phyloP scores from a whole-genome alignment of 2,888 invertebrate species.

The Plagiodera versicolora region DNA sequence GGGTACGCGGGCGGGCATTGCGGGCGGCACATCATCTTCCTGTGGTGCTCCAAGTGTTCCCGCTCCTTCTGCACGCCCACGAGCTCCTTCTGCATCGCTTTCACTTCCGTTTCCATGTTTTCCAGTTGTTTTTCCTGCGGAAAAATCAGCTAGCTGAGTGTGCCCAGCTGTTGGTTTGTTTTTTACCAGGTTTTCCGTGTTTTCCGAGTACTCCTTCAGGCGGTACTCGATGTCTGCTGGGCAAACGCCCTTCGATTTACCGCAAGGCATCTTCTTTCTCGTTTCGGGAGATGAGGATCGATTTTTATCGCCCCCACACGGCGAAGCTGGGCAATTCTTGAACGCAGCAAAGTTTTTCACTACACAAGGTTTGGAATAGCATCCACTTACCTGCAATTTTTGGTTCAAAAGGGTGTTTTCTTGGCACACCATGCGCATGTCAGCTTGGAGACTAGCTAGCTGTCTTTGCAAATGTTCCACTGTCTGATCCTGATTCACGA shows the following conservation, averaged over 20 bases:
- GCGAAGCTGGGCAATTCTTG: background rate
- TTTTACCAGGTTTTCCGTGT: constrained; percentile 55
- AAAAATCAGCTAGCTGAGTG: no score
- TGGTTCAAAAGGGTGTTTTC: constrained; percentile 64
- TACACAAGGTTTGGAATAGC: background rate
- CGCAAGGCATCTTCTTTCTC: constrained; percentile 43
- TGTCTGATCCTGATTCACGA: constrained; percentile 65
- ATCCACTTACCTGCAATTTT: constrained; percentile 50
- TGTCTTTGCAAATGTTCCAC: constrained; percentile 65
- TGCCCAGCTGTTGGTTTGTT: no score
- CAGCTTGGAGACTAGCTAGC: constrained; percentile 64
- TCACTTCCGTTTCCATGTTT: constrained; percentile 64
- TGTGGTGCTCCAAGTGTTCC: constrained; percentile 56
- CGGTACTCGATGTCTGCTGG: constrained; percentile 55
- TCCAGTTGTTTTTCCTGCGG: constrained; percentile 63
- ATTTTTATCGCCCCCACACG: constrained; percentile 2
- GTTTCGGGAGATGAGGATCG: constrained; percentile 14
- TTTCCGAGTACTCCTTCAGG: constrained; percentile 53
- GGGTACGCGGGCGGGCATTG: constrained; percentile 37
- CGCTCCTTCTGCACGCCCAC: constrained; percentile 58
- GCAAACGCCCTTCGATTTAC: constrained; percentile 49
- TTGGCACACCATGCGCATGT: constrained; percentile 64
- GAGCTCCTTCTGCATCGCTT: constrained; percentile 59
- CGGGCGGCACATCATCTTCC: constrained; percentile 51
- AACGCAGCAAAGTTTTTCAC: no score